Conservation (phyloP, 2,113 vertebrate genomes). For the Siniperca chuatsi region DNA sequence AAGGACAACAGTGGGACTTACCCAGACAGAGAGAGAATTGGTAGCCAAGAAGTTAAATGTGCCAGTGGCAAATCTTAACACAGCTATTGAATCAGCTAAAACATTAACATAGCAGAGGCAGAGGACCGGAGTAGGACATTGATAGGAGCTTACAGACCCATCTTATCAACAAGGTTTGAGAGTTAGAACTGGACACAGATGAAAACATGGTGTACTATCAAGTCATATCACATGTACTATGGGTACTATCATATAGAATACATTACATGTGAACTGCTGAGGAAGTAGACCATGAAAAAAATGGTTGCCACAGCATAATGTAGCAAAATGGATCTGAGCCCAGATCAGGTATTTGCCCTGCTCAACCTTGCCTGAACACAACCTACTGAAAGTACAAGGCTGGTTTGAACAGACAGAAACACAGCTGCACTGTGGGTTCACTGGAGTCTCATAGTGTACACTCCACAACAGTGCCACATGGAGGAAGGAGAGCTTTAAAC, state of each 20-base stretch:
- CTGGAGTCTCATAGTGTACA: neutral
- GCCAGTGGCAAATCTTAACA: neutral
- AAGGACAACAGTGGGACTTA: constrained; percentile 26
- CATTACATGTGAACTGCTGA: constrained; percentile 23
- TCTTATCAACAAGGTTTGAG: neutral
- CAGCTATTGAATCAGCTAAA: constrained; percentile 11
- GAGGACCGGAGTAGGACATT: neutral
- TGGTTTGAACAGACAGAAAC: neutral
- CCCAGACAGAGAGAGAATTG: constrained; percentile 8
- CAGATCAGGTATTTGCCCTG: neutral
- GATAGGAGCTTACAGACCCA: neutral
- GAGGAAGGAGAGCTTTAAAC: constrained; percentile 9
- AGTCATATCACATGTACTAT: neutral
- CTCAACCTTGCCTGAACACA: constrained; percentile 7
- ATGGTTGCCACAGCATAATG: neutral
- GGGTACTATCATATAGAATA: neutral
- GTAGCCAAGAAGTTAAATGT: constrained; percentile 31
- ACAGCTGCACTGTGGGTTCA: neutral
- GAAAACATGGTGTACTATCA: neutral
- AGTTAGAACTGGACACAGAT: constrained; percentile 3
- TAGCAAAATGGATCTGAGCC: neutral
- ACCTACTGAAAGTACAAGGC: neutral
- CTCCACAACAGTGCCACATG: neutral
- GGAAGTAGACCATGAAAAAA: constrained; percentile 4
- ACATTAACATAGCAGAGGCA: constrained; percentile 6